phyloP scores from a whole-genome alignment of 2,888 invertebrate species.

The Sympetrum striolatum region DNA sequence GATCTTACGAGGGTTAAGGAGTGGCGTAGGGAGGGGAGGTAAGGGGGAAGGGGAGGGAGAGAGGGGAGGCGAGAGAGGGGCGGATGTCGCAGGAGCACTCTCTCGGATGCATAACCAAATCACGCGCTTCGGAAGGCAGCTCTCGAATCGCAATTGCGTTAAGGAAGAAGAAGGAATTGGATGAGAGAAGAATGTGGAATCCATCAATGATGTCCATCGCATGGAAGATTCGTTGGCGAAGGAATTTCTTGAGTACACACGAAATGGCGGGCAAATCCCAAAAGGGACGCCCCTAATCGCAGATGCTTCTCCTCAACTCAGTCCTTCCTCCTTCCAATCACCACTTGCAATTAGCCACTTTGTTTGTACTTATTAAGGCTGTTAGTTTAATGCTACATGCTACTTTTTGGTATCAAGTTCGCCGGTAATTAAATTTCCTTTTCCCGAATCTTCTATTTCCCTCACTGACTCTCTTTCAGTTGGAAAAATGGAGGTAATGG shows the following conservation, averaged over 20 bases:
- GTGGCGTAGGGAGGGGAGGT: background rate
- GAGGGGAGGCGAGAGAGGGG: background rate
- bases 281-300: background rate
- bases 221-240: background rate
- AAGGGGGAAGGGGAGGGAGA: background rate
- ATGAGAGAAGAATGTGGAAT: background rate
- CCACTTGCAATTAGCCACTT: too few species aligned
- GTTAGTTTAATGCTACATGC: too few species aligned
- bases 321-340: background rate
- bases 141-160: constrained; percentile 31
- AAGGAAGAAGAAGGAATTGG: background rate
- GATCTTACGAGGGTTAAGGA: background rate
- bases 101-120: constrained; percentile 37
- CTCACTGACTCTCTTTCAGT: background rate
- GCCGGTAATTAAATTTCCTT: background rate
- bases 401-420: too few species aligned
- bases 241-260: background rate
- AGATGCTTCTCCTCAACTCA: background rate
- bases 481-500: background rate
- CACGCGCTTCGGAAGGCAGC: constrained; percentile 25
- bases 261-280: background rate
- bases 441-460: background rate
- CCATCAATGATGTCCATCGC: background rate
- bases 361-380: too few species aligned
- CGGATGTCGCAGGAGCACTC: background rate